phyloP scores from a whole-genome alignment of 2,888 invertebrate species.

The Caenorhabditis afra region DNA sequence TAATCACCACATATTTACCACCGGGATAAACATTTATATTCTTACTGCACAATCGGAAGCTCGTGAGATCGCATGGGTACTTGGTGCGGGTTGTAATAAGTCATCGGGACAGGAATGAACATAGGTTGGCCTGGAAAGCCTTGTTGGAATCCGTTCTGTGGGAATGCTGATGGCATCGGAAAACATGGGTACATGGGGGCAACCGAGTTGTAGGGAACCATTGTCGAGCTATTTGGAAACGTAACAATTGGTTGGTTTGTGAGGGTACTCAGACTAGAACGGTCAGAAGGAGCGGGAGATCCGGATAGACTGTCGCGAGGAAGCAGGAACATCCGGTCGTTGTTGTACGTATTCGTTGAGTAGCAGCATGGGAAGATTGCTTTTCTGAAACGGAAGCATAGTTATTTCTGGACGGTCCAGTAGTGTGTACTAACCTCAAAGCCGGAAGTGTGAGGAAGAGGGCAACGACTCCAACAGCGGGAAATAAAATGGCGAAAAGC shows the following conservation, averaged over 20 bases:
- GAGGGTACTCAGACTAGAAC: constrained; percentile 21
- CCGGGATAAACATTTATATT: neutral
- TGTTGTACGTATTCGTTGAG: neutral
- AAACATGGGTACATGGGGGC: constrained; percentile 16
- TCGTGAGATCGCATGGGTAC: constrained; percentile 5
- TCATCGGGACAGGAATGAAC: constrained; percentile 31
- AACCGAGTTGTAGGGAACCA: constrained; percentile 10
- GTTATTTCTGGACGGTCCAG: neutral
- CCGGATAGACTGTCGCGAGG: constrained; percentile 12
- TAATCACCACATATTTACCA: neutral
- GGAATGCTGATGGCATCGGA: constrained; percentile 14
- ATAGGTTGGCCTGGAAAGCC: constrained; percentile 29
- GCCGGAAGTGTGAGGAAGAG: constrained; percentile 28
- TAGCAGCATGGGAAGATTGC: constrained; percentile 44
- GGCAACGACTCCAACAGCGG: neutral
- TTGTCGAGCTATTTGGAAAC: constrained; percentile 6
- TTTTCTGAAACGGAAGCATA: constrained; percentile 1
- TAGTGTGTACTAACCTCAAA: constrained; percentile 2
- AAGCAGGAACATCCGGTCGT: constrained; percentile 32
- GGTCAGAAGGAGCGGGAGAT: constrained; percentile 24
- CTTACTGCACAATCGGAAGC: constrained; percentile 35
- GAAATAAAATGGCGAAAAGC: constrained; percentile 22
- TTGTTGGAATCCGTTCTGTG: neutral
- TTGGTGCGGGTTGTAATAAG: constrained; percentile 21
- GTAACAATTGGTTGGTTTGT: constrained; percentile 27